Percentiles rank a stretch among this genome's conserved stretches.
Evolutionary conservation across 2,888 invertebrate genomes (phyloP).

Genomic region (Ectemnius lituratus): DNA sequence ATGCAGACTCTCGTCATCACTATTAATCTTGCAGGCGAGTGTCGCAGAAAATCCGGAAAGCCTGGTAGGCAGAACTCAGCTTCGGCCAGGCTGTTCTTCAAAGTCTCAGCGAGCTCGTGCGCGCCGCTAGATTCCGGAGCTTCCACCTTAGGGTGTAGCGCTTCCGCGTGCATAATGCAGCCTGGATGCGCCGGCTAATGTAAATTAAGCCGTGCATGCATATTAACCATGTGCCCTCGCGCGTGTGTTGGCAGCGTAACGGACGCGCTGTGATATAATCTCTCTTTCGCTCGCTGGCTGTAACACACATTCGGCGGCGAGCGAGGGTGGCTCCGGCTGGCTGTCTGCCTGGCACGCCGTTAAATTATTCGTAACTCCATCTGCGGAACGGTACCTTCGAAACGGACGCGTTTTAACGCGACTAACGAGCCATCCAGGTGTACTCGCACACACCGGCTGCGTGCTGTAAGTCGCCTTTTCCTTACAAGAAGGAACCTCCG

Average conservation of each 20-base stretch:
- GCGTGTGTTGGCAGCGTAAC: conserved; percentile 61
- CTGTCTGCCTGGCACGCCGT: conserved; percentile 4
- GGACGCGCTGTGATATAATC: conserved; percentile 65
- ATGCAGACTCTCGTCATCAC: too few relatives aligned
- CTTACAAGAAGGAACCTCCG: too few relatives aligned
- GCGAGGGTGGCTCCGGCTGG: conserved; percentile 24
- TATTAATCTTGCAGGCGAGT: too few relatives aligned
- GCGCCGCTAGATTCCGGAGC: too few relatives aligned
- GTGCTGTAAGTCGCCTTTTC: too few relatives aligned
- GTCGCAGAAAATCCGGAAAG: too few relatives aligned
- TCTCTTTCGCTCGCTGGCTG: conserved; percentile 60
- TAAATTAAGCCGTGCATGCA: conserved; percentile 72
- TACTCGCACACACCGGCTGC: too few relatives aligned
- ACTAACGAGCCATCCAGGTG: conserved; percentile 34
- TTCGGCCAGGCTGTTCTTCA: too few relatives aligned
- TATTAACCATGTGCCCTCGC: conserved; percentile 65
- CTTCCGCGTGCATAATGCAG: conserved; percentile 67
- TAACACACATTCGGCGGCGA: conserved; percentile 60
- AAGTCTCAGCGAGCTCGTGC: too few relatives aligned
- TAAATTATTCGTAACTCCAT: conserved; percentile 60
- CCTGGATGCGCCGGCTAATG: conserved; percentile 56
- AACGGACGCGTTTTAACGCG: conserved; percentile 27
- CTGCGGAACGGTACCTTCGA: conserved; percentile 54
- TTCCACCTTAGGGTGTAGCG: conserved; percentile 9
- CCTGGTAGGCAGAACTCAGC: too few relatives aligned